Conservation (phyloP, 2,888 invertebrate genomes). For the Muscina levida region DNA sequence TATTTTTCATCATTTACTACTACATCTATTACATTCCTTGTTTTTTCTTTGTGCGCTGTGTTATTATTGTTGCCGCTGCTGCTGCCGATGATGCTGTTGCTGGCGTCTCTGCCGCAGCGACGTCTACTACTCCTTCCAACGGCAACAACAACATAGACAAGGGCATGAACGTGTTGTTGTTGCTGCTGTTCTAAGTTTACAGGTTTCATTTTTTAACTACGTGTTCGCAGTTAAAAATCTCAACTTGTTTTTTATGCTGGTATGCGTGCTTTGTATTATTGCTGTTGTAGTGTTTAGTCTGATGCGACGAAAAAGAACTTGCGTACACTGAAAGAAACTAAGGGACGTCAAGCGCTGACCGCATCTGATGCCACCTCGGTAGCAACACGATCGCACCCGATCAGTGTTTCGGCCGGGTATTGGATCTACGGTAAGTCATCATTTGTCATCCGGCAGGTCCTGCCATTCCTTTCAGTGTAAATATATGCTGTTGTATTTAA, state of each 20-base stretch:
- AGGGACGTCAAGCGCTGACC: background rate
- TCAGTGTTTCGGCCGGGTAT: too few species aligned
- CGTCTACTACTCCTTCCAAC: constrained; percentile 55
- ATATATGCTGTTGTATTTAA: constrained; percentile 48
- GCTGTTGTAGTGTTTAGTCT: constrained; percentile 58
- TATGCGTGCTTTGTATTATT: constrained; percentile 66
- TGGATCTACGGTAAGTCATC: too few species aligned
- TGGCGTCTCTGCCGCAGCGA: constrained; percentile 45
- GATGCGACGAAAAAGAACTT: constrained; percentile 58
- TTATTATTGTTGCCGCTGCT: constrained; percentile 65
- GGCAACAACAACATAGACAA: constrained; percentile 49
- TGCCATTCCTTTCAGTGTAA: constrained; percentile 63
- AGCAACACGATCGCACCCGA: too few species aligned
- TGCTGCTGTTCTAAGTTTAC: constrained; percentile 67
- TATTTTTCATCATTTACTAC: constrained; percentile 62
- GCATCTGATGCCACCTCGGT: too few species aligned
- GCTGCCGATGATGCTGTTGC: constrained; percentile 53
- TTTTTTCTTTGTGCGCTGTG: constrained; percentile 60
- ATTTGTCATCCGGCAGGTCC: too few species aligned
- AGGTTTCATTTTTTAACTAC: constrained; percentile 74
- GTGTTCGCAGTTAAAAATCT: constrained; percentile 76
- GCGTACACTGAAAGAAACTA: constrained; percentile 59
- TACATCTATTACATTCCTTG: constrained; percentile 65
- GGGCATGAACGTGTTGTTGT: constrained; percentile 59
- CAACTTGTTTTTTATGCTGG: constrained; percentile 74